Conservation (phyloP, 2,888 invertebrate species). For the Tenthredo livida region DNA sequence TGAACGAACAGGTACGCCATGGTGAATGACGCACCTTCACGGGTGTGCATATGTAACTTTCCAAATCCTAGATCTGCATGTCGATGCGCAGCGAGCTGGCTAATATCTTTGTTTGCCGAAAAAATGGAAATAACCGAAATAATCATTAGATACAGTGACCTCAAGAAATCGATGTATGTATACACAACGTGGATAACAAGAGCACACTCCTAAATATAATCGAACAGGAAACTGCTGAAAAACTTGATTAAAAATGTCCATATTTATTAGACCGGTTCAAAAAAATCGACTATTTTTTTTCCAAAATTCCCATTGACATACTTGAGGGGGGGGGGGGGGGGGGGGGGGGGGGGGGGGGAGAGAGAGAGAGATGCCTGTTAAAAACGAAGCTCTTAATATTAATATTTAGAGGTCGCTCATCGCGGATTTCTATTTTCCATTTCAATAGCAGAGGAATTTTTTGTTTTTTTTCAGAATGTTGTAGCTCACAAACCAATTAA, state of each 20-base stretch:
- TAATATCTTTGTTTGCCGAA: background rate
- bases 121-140: background rate
- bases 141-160: background rate
- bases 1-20: background rate
- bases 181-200: background rate
- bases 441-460: no score
- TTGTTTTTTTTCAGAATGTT: no score
- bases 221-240: background rate
- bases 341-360: no score
- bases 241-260: background rate
- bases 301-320: no score
- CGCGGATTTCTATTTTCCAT: no score
- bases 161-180: background rate
- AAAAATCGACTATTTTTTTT: no score
- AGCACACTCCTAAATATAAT: background rate
- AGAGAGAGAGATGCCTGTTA: no score
- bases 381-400: no score
- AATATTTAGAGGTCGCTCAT: no score
- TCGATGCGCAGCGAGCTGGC: background rate
- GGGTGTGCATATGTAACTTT: background rate
- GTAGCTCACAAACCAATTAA: no score
- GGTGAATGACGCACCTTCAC: background rate
- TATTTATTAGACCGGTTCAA: no score
- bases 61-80: conserved; percentile 12
- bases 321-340: no score